Conservation (phyloP, 2,888 invertebrate species). For the Sialis lutaria region DNA sequence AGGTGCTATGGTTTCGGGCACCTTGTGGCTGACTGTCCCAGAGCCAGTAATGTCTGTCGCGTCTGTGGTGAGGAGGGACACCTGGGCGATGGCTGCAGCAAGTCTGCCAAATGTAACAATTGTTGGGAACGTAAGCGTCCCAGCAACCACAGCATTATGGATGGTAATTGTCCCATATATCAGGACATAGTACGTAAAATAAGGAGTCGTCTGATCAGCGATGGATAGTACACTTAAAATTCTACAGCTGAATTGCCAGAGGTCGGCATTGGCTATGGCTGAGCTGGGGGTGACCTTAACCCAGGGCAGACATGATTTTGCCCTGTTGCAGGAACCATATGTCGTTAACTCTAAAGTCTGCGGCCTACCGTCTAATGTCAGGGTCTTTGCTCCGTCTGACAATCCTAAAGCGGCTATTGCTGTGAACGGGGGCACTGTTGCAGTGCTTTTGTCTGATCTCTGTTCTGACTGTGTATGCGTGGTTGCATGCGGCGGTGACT, state of each 20-base stretch:
- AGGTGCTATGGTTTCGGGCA: too few relatives aligned
- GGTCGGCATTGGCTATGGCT: not conserved
- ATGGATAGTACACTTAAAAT: not conserved
- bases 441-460: not conserved
- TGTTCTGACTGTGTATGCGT: not conserved
- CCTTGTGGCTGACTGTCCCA: too few relatives aligned
- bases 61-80: too few relatives aligned
- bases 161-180: too few relatives aligned
- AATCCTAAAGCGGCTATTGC: not conserved
- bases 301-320: not conserved
- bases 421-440: not conserved
- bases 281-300: not conserved
- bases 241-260: not conserved
- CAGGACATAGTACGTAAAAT: too few relatives aligned
- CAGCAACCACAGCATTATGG: too few relatives aligned
- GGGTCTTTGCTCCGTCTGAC: not conserved
- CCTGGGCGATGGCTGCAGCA: too few relatives aligned
- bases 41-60: too few relatives aligned
- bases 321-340: conserved; percentile 1
- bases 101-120: too few relatives aligned
- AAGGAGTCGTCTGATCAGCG: too few relatives aligned
- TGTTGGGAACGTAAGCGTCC: too few relatives aligned
- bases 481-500: not conserved
- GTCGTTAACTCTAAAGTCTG: not conserved
- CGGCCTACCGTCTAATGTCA: not conserved